Percentiles rank a stretch among this genome's conserved stretches.
These are phyloP conservation scores for Microtus montanus DNA, from an alignment of 2,113 vertebrate species.

Conservation along the genomic window DNA sequence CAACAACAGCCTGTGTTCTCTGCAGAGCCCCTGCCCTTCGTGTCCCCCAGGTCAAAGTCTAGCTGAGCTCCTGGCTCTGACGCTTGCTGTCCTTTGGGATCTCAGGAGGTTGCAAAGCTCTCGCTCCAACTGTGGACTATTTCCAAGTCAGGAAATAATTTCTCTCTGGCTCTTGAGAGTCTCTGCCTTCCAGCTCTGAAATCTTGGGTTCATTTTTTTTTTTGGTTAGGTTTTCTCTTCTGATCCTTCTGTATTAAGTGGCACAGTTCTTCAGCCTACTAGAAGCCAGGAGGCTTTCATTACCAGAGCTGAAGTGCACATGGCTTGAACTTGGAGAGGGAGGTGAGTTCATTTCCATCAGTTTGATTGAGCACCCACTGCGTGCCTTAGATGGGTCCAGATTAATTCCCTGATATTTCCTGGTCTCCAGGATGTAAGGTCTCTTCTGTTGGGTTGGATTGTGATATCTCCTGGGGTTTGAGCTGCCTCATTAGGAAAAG, in stretches of 20 bases:
- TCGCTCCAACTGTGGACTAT: neutral
- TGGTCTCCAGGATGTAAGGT: neutral
- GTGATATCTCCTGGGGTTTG: neutral
- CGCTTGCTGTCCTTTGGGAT: neutral
- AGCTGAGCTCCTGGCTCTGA: neutral
- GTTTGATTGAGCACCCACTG: accelerated
- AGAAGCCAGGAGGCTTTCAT: neutral
- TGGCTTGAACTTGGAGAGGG: neutral
- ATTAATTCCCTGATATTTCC: neutral
- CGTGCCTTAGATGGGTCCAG: accelerated
- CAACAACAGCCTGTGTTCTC: too few relatives aligned
- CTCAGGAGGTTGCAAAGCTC: neutral
- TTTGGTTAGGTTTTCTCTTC: neutral
- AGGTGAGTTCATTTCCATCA: neutral
- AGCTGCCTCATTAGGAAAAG: neutral
- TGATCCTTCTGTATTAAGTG: neutral
- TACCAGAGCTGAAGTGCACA: neutral
- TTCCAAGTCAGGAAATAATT: conserved; percentile 17
- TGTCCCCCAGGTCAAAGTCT: neutral
- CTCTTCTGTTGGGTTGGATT: neutral
- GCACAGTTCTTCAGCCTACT: neutral
- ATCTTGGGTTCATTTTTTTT: neutral
- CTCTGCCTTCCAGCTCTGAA: neutral
- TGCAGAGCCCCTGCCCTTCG: too few relatives aligned
- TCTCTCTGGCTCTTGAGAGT: neutral